These are phyloP conservation scores for Chlamydotis undulata DNA, from an alignment of 2,113 vertebrate genomes.

Conservation along the genomic window DNA sequence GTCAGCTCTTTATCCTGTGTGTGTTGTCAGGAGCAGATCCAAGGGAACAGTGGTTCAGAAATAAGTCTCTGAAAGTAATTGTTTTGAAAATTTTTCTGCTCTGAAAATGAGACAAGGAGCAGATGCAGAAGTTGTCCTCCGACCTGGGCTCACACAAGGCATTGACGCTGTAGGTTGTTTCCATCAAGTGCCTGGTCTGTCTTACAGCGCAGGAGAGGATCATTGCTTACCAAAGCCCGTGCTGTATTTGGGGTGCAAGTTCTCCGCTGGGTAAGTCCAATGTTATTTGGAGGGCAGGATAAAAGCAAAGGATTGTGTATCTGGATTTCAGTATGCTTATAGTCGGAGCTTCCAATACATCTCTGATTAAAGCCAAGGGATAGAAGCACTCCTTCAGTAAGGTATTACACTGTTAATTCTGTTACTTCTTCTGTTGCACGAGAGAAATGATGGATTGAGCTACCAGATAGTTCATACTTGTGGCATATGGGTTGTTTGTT, in stretches of 20 bases:
- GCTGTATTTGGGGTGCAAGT: not conserved
- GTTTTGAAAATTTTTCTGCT: not conserved
- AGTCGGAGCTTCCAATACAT: not conserved
- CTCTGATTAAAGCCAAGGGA: constrained; percentile 25
- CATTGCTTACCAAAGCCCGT: not conserved
- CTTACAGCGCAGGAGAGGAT: not conserved
- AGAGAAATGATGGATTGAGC: constrained; percentile 40
- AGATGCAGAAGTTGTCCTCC: not conserved
- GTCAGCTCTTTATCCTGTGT: not conserved
- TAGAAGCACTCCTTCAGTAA: constrained; percentile 18
- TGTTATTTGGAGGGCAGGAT: not conserved
- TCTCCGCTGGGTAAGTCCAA: not conserved
- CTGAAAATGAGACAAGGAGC: not conserved
- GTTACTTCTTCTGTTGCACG: constrained; percentile 4
- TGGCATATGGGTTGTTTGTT: constrained; percentile 67
- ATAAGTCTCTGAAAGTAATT: not conserved
- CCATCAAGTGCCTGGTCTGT: not conserved
- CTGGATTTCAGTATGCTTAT: not conserved
- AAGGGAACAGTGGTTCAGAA: not conserved
- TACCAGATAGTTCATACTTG: constrained; percentile 63
- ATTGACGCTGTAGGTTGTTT: fast-evolving
- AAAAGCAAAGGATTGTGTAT: not conserved
- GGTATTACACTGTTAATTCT: constrained; percentile 16
- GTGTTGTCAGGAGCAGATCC: not conserved
- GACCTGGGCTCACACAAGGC: not conserved